A percentile compares a stretch with the other conserved stretches of the same genome.
Conservation (phyloP, 1,140 invertebrate genomes). For the Ips nitidus region DNA sequence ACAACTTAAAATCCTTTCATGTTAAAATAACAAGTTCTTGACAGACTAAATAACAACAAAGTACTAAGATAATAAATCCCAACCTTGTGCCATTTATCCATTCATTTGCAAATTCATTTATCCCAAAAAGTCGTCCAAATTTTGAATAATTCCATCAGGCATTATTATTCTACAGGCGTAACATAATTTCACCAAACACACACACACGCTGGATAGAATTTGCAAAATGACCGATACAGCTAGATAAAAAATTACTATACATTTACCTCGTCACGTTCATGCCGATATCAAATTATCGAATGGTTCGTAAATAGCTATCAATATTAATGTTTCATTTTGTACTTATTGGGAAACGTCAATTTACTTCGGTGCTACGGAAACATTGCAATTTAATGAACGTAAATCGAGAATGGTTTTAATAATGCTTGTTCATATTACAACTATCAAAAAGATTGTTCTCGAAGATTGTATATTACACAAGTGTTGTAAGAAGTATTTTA, state of each 20-base stretch:
- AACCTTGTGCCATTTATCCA: neutral
- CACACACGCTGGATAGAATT: constrained; percentile 1
- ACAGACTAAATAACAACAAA: too few species aligned
- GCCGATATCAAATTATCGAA: constrained; percentile 11
- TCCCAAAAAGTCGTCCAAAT: neutral
- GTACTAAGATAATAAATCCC: too few species aligned
- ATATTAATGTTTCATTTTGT: constrained; percentile 9
- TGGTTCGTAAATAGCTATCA: constrained; percentile 8
- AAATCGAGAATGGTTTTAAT: too few species aligned
- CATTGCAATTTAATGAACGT: neutral
- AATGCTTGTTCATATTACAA: too few species aligned
- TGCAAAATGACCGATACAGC: constrained; percentile 2
- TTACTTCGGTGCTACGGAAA: neutral
- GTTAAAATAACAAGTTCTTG: too few species aligned
- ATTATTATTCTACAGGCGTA: constrained; percentile 6
- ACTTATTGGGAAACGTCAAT: constrained; percentile 4
- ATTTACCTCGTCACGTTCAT: neutral
- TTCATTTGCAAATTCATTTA: neutral
- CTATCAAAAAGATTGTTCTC: too few species aligned
- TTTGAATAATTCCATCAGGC: neutral
- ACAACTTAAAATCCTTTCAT: too few species aligned
- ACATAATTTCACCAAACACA: constrained; percentile 14
- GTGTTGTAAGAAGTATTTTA: too few species aligned
- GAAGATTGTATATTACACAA: too few species aligned
- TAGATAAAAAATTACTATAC: neutral